These are phyloP conservation scores for Hetaerina americana DNA, from an alignment of 1,140 invertebrate species.

Conservation along the genomic window DNA sequence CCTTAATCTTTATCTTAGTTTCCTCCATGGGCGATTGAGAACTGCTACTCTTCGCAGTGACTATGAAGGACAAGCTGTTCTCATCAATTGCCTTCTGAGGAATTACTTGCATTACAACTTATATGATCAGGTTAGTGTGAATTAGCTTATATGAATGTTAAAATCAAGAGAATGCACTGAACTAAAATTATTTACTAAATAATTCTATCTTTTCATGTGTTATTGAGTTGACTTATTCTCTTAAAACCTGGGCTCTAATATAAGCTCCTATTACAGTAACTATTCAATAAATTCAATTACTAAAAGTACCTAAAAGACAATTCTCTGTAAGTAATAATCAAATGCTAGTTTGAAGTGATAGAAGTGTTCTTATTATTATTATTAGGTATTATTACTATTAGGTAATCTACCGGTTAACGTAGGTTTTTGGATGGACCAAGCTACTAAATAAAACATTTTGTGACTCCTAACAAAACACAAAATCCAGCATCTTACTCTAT, in stretches of 20 bases:
- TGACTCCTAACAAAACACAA: too few relatives aligned
- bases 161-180: not conserved
- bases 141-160: not conserved
- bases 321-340: too few relatives aligned
- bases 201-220: not conserved
- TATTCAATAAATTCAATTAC: too few relatives aligned
- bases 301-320: too few relatives aligned
- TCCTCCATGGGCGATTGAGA: slow-evolving; percentile 78
- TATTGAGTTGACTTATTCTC: not conserved
- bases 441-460: too few relatives aligned
- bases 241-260: not conserved
- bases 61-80: slow-evolving; percentile 90
- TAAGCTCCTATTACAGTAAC: too few relatives aligned
- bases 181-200: not conserved
- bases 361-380: too few relatives aligned
- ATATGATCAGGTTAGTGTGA: slow-evolving; percentile 53
- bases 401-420: too few relatives aligned
- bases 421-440: too few relatives aligned
- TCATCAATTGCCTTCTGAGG: slow-evolving; percentile 89
- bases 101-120: slow-evolving; percentile 94
- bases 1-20: slow-evolving; percentile 30
- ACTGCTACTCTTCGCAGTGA: slow-evolving; percentile 92
- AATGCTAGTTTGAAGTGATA: too few relatives aligned
- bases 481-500: too few relatives aligned
- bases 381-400: too few relatives aligned